Base-by-base conservation (phyloP, 2,113 vertebrate genomes). In the Bos taurus region DNA sequence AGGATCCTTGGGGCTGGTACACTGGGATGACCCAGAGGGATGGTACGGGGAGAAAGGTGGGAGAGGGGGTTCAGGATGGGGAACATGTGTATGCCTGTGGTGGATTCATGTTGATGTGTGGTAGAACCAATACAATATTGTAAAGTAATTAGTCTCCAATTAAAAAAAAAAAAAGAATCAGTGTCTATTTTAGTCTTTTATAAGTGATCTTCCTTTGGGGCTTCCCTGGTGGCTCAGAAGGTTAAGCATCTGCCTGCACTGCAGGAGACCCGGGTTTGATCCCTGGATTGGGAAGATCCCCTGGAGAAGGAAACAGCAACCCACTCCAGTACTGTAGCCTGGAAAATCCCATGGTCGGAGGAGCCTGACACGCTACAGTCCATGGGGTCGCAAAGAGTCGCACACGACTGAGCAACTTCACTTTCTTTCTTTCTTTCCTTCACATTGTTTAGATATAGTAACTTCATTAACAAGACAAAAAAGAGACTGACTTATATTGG, bases 131-230 rank as follows among this genome's bases (percentile, higher is more conserved):
- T 48, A 48, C 48, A 48, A 12, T 48, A 48, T 48, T 10, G 48
- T 48, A 48, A 48, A 48, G 48, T 48, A 48, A 48, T 48, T 48
- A 48, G 48, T 48, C 48, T 48, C 48, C 48, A 12, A 48, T 48
- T 48, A 11, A 48, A 48, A 48, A 12, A 48, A 48, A 48, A 48
- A 48, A 48, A 67, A 64, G 19, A 86, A 56, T 26, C 12, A 40
- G 25, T 52, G 54, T 88, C 77, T 93, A 43, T 71, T 91, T 98
- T 91, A 93, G 52, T 77, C 62, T 36, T 82, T 91, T 50, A 25
- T n/a, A 48, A 40, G 12, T 17, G 64, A 43, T 43, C 33, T 57
- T 77, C 28, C 36, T 40, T 74, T 74, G n/a, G 19, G 67, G n/a
- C 36, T 25, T 74, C n/a, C n/a, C 21, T 74, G 19, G 67, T 40